These are phyloP conservation scores for Frankliniella fusca DNA, from an alignment of 2,888 invertebrate genomes.

Conservation along the genomic window DNA sequence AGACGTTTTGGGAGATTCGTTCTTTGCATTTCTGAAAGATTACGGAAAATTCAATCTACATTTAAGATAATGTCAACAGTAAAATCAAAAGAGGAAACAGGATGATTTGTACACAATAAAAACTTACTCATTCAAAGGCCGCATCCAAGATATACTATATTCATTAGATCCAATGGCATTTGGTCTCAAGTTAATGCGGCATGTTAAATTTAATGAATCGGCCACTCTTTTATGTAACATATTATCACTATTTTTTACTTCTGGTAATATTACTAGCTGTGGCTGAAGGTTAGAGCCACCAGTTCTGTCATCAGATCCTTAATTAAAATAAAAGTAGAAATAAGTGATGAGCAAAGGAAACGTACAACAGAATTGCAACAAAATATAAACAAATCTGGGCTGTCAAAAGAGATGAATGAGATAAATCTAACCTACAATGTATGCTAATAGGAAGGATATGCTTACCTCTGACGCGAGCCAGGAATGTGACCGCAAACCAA, in stretches of 20 bases:
- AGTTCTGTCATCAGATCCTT: neutral
- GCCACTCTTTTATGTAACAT: neutral
- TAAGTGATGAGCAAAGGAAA: no score
- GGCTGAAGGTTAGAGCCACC: neutral
- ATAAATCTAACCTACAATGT: neutral
- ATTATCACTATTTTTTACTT: neutral
- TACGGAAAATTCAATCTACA: neutral
- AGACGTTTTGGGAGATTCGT: neutral
- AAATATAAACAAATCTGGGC: no score
- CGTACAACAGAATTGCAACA: no score
- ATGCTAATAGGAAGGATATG: neutral
- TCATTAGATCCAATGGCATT: neutral
- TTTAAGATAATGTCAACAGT: neutral
- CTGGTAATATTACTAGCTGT: neutral
- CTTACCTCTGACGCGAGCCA: conserved; percentile 9
- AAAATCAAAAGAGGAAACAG: neutral
- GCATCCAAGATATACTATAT: neutral
- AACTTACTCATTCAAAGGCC: neutral
- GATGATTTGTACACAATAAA: neutral
- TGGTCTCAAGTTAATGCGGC: neutral
- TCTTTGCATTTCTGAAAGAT: neutral
- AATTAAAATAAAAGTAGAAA: no score
- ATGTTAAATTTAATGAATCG: conserved; percentile 3
- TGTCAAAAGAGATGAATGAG: neutral
- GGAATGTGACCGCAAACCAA: neutral